Evolutionary conservation across 2,888 invertebrate genomes (phyloP).

Genomic region (Aproaerema taeniolella): DNA sequence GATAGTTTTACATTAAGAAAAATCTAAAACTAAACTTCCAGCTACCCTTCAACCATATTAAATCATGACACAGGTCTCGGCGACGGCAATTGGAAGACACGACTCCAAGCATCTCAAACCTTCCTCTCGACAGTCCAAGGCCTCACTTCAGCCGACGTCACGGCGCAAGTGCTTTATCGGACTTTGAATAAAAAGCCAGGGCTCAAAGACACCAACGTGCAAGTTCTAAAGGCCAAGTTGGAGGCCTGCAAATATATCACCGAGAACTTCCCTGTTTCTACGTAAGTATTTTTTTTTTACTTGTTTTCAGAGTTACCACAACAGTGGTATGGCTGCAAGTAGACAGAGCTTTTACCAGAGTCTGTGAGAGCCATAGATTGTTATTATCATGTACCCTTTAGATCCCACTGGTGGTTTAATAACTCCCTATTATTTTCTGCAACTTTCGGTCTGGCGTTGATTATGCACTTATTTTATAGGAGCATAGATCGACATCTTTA

Average conservation of each 20-base stretch:
- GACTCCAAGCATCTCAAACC: constrained; percentile 86
- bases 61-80: constrained; percentile 71
- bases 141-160: constrained; percentile 79
- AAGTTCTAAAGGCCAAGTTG: constrained; percentile 89
- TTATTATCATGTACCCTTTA: no score
- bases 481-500: no score
- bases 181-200: constrained; percentile 90
- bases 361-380: no score
- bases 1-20: no score
- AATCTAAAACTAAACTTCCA: no score
- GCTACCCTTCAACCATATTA: neutral
- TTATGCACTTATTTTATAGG: no score
- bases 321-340: neutral
- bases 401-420: no score
- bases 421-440: no score
- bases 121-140: constrained; percentile 79
- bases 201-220: constrained; percentile 92
- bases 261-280: constrained; percentile 84
- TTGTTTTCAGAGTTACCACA: neutral
- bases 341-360: no score
- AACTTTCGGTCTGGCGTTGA: no score
- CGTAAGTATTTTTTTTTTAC: no score
- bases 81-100: constrained; percentile 91
- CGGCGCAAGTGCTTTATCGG: constrained; percentile 86
- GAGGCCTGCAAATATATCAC: constrained; percentile 88